phyloP scores from a whole-genome alignment of 2,888 invertebrate genomes.

The Agrotis clavis region DNA sequence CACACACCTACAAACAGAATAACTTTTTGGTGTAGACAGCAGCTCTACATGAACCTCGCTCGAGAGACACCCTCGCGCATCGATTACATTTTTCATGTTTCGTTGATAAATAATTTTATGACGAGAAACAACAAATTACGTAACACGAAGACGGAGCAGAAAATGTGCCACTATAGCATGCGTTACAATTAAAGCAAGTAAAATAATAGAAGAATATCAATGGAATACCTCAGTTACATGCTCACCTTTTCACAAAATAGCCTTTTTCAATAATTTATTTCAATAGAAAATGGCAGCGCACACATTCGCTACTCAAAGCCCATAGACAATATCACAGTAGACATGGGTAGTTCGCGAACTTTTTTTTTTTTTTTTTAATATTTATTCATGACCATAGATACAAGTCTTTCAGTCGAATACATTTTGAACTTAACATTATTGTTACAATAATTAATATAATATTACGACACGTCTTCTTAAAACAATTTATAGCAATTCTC shows the following conservation, averaged over 20 bases:
- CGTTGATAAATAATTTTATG: constrained; percentile 81
- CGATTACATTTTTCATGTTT: constrained; percentile 76
- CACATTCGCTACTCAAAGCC: constrained; percentile 79
- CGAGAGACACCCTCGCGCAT: constrained; percentile 80
- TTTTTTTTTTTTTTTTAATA: too few relatives aligned
- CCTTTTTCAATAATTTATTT: constrained; percentile 73
- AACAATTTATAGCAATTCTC: too few relatives aligned
- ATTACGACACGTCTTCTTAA: too few relatives aligned
- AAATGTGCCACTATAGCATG: constrained; percentile 75
- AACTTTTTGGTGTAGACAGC: constrained; percentile 93
- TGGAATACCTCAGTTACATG: constrained; percentile 80
- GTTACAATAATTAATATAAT: too few relatives aligned
- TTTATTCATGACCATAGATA: too few relatives aligned
- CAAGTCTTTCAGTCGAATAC: too few relatives aligned
- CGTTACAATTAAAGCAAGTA: constrained; percentile 73
- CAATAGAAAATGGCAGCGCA: constrained; percentile 88
- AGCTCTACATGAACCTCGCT: constrained; percentile 82
- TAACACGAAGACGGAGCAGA: constrained; percentile 81
- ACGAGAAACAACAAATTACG: constrained; percentile 89
- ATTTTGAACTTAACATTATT: too few relatives aligned
- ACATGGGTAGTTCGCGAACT: too few relatives aligned
- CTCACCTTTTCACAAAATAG: constrained; percentile 84
- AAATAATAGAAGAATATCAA: constrained; percentile 64
- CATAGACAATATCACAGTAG: constrained; percentile 78
- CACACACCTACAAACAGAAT: constrained; percentile 93